Evolutionary conservation across 2,113 vertebrate genomes (phyloP).

Genomic region (Gambusia affinis): DNA sequence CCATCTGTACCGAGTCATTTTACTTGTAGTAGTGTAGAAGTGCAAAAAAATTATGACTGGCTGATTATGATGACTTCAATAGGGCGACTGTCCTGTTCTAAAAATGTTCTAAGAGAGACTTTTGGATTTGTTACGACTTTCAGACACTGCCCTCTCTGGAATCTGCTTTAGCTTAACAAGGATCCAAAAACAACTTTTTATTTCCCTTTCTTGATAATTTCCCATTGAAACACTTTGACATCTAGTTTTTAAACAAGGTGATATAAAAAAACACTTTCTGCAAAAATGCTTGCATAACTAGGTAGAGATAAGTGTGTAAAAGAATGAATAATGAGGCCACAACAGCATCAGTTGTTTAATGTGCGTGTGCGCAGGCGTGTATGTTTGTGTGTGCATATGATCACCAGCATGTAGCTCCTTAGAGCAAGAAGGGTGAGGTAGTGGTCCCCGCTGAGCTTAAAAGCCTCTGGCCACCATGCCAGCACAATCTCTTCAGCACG

Average conservation of each 20-base stretch:
- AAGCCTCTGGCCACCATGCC: slow-evolving; percentile 81
- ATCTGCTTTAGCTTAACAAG: too few relatives aligned
- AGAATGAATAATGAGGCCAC: neutral
- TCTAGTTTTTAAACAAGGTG: neutral
- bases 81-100: too few relatives aligned
- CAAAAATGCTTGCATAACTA: neutral
- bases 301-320: slow-evolving; percentile 24
- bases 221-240: neutral
- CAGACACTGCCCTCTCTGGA: too few relatives aligned
- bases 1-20: too few relatives aligned
- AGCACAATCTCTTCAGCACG: slow-evolving; percentile 77
- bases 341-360: neutral
- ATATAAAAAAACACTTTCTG: too few relatives aligned
- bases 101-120: too few relatives aligned
- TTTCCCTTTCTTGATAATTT: too few relatives aligned
- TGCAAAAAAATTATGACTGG: too few relatives aligned
- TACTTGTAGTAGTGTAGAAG: too few relatives aligned
- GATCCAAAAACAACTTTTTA: too few relatives aligned
- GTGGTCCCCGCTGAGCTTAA: slow-evolving; percentile 63
- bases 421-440: slow-evolving; percentile 54
- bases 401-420: slow-evolving; percentile 59
- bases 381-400: slow-evolving; percentile 37
- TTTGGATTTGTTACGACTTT: too few relatives aligned
- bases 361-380: slow-evolving; percentile 20
- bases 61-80: too few relatives aligned